Percentiles rank a stretch among this genome's conserved stretches.
phyloP scores from a whole-genome alignment of 1,140 invertebrate genomes.

The Temnothorax curvispinosus region DNA sequence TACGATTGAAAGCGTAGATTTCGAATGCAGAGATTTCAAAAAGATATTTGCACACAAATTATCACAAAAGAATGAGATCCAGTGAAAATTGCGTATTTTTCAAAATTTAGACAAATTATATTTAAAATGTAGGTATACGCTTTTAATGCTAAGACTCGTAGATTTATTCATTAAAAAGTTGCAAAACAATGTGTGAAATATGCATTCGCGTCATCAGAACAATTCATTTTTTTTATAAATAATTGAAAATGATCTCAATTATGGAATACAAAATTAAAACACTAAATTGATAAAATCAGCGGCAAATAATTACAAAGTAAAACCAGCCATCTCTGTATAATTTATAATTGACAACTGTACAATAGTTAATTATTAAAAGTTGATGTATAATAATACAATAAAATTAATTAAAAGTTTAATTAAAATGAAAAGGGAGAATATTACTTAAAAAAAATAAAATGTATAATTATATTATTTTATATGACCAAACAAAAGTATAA shows the following conservation, averaged over 20 bases:
- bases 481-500: neutral
- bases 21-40: neutral
- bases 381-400: neutral
- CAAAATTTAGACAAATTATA: neutral
- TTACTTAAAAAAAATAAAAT: neutral
- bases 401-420: slow-evolving; percentile 32
- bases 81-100: neutral
- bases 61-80: neutral
- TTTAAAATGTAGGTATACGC: neutral
- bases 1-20: neutral
- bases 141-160: neutral
- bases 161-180: neutral
- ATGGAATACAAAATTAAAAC: neutral
- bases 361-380: slow-evolving; percentile 24
- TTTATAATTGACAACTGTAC: neutral
- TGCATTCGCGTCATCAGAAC: neutral
- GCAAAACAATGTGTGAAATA: neutral
- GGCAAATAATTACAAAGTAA: neutral
- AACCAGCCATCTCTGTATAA: neutral
- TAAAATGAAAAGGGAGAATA: neutral
- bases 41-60: neutral
- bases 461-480: neutral
- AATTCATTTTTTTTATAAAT: neutral
- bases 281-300: slow-evolving; percentile 20
- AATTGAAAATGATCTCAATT: neutral